phyloP scores from a whole-genome alignment of 2,113 vertebrate genomes.

The Chaetops frenatus region DNA sequence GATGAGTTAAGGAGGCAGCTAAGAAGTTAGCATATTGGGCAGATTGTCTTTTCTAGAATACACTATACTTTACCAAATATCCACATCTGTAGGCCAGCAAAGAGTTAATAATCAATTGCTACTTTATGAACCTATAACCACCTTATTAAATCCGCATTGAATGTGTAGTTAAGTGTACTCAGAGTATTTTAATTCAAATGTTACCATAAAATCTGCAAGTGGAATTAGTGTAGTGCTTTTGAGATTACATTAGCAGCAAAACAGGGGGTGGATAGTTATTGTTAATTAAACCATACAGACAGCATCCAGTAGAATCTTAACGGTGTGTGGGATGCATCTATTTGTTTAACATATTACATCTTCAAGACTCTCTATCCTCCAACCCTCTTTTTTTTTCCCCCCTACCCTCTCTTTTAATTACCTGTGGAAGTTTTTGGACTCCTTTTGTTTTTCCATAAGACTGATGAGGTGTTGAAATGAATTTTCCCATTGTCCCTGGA shows the following conservation, averaged over 20 bases:
- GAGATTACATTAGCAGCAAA: conserved; percentile 21
- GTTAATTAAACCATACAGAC: conserved; percentile 7
- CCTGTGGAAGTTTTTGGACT: neutral
- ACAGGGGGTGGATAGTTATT: neutral
- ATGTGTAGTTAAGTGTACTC: conserved; percentile 4
- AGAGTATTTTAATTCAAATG: conserved; percentile 13
- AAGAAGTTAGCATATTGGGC: neutral
- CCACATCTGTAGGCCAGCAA: neutral
- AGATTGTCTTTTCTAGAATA: neutral
- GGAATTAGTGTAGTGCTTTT: conserved; percentile 2
- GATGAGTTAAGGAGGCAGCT: neutral
- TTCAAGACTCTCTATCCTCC: neutral
- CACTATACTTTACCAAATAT: neutral
- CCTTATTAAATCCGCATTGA: neutral
- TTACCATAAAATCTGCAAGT: conserved; percentile 40
- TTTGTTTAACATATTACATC: neutral
- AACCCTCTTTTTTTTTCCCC: neutral
- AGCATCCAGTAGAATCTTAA: neutral
- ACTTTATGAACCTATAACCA: neutral
- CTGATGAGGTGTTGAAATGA: neutral
- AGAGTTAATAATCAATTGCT: conserved; percentile 35
- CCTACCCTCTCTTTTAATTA: neutral
- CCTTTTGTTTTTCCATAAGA: neutral
- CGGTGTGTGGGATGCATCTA: neutral
- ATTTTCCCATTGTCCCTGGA: neutral